phyloP scores from a whole-genome alignment of 2,113 vertebrate species.

The Macquaria ambigua region DNA sequence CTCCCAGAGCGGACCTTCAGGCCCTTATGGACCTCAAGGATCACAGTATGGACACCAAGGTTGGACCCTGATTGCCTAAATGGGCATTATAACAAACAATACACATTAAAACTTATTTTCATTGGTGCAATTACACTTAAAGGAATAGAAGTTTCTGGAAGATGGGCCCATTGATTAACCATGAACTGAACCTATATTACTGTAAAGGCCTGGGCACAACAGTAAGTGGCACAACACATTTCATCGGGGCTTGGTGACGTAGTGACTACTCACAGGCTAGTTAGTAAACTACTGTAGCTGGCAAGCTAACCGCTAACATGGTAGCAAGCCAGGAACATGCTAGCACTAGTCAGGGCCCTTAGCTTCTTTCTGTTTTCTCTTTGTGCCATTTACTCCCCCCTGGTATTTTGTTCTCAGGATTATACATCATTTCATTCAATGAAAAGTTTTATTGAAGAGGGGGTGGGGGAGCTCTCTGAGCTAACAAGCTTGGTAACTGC shows the following conservation, averaged over 20 bases:
- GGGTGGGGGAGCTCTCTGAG: no score
- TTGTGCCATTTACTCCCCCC: neutral
- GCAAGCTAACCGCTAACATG: no score
- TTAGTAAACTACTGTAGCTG: neutral
- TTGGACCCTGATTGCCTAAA: constrained; percentile 67
- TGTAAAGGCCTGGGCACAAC: neutral
- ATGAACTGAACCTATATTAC: neutral
- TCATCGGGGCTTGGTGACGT: neutral
- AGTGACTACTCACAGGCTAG: neutral
- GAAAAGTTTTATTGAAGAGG: neutral
- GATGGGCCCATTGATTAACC: neutral
- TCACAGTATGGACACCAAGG: constrained; percentile 96
- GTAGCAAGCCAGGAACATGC: neutral
- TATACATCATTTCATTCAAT: neutral
- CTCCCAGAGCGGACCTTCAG: constrained; percentile 90
- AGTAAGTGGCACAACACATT: no score
- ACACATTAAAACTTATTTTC: neutral
- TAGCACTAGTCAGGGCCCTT: neutral
- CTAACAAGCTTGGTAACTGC: neutral
- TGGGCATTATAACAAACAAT: neutral
- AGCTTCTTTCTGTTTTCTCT: neutral
- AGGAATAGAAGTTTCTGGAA: neutral
- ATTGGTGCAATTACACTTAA: neutral
- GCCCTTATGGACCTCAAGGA: constrained; percentile 92
- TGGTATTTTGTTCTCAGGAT: neutral